These are phyloP conservation scores for Grapholita molesta DNA, from an alignment of 1,140 invertebrate species.

Conservation along the genomic window DNA sequence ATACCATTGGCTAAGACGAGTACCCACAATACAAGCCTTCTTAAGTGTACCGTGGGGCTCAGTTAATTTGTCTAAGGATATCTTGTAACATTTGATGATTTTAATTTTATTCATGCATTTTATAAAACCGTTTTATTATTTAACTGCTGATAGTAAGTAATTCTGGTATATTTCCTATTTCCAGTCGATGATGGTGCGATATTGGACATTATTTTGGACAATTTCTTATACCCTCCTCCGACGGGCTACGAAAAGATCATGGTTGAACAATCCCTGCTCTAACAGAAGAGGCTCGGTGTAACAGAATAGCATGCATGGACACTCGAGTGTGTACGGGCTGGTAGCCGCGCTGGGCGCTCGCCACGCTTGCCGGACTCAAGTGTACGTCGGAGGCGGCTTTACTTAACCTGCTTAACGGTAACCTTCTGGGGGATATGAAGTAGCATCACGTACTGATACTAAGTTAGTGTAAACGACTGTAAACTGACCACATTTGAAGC, in stretches of 20 bases:
- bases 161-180: conserved; percentile 60
- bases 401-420: not conserved
- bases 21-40: no score
- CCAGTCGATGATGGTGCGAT: conserved; percentile 98
- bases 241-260: conserved; percentile 97
- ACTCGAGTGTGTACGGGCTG: not conserved
- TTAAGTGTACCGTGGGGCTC: no score
- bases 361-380: not conserved
- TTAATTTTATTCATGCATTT: no score
- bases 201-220: conserved; percentile 94
- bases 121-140: no score
- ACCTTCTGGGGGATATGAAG: not conserved
- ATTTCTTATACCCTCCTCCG: conserved; percentile 91
- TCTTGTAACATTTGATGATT: no score
- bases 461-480: not conserved
- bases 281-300: conserved; percentile 74
- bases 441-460: not conserved
- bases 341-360: not conserved
- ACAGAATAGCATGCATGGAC: conserved; percentile 12
- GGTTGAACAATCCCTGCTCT: conserved; percentile 97
- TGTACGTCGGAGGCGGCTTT: not conserved
- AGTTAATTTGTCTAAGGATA: no score
- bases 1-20: no score
- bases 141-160: conserved; percentile 3
- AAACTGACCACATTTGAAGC: not conserved